These are phyloP conservation scores for Chorisops tibialis DNA, from an alignment of 2,888 invertebrate species.

Conservation along the genomic window DNA sequence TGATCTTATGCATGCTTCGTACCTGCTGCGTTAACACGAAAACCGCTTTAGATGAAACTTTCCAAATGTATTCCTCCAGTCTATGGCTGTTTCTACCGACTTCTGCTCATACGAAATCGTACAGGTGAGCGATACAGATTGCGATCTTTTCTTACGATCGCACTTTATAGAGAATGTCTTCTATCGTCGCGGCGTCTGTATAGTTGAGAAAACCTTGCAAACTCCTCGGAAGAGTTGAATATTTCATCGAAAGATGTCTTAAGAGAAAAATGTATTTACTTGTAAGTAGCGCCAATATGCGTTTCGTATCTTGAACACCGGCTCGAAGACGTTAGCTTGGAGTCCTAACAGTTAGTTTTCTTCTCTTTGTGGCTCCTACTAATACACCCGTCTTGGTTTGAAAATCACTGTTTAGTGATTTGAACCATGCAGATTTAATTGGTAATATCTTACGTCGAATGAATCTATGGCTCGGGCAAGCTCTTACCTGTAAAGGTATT, in stretches of 20 bases:
- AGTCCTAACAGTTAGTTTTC: too few species aligned
- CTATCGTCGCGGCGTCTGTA: too few species aligned
- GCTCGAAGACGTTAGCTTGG: not conserved
- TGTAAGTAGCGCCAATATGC: not conserved
- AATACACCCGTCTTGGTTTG: too few species aligned
- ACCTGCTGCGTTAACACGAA: conserved; percentile 1
- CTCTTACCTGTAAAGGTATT: too few species aligned
- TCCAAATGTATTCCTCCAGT: not conserved
- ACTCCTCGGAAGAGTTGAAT: not conserved
- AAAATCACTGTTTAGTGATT: too few species aligned
- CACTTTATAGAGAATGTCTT: not conserved
- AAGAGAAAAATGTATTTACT: not conserved
- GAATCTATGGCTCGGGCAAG: too few species aligned
- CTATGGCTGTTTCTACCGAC: not conserved
- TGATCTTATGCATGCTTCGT: conserved; percentile 18
- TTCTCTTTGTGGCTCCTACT: too few species aligned
- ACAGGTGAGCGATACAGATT: too few species aligned
- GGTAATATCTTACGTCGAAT: too few species aligned
- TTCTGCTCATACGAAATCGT: not conserved
- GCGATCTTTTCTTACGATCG: not conserved
- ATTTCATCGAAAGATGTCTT: not conserved
- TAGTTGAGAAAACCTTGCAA: too few species aligned
- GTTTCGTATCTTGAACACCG: not conserved
- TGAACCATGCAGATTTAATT: too few species aligned
- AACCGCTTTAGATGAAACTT: not conserved